Evolutionary conservation across 2,888 invertebrate species (phyloP), one percentile per base, ranked within the genome.

Genomic region (Lithophane semibrunnea): DNA sequence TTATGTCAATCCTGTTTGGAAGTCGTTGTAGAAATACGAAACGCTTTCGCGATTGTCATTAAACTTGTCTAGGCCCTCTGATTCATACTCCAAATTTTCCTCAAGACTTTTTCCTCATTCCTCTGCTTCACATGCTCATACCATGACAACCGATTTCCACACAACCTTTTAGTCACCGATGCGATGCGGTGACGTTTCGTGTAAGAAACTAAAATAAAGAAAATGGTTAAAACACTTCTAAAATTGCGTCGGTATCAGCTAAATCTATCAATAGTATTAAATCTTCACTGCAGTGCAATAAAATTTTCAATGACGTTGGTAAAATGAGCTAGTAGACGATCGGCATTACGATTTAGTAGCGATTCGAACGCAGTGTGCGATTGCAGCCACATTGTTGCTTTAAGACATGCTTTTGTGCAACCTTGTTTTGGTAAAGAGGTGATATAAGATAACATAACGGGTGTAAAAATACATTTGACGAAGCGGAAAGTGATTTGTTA

Each of bases 271-370:
- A 74, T 80, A 65, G 65, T 68, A 83, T 80, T 85, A 87, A 88
- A 83, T 64, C 58, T 84, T 80, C 77, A 75, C 73, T 72, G 80
- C 52, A 18, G 64, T 13, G 82, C 89, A 90, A 90, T 94, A 94
- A 94, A 94, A 92, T 88, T 91, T 90, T 90, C 90, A 93, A 92
- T 91, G 91, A 91, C 90, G 88, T 85, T 82, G 86, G 91, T 93
- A 93, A 92, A 92, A 92, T 92, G 91, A 89, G 89, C 78, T 82
- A 85, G 87, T 87, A 88, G 88, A 87, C 87, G 86, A 89, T 90
- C 80, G 88, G 74, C 89, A 91, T 90, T 90, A 92, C 87, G 83
- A 87, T 93, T 93, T 92, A 93, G 89, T 91, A 89, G 90, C 89
- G 88, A 91, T 92, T 91, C 85, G 84, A 88, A 90, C 86, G 85